Percentiles rank a stretch among this genome's conserved stretches.
Conservation (phyloP, 1,140 invertebrate genomes). For the Drosophila serrata region DNA sequence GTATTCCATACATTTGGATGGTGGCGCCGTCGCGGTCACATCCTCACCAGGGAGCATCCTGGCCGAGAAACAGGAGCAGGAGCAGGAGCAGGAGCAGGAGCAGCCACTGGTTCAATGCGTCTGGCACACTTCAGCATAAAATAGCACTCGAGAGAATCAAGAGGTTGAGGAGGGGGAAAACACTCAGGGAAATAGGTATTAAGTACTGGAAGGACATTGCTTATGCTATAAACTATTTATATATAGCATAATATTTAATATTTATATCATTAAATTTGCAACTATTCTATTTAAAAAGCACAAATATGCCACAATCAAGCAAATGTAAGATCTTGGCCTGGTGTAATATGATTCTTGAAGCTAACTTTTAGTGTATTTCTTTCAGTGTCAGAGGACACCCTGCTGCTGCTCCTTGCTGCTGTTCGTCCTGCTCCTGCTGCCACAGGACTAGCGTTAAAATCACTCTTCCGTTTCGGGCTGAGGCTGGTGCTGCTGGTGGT, state of each 20-base stretch:
- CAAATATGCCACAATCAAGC: too few species aligned
- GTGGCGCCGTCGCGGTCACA: slow-evolving; percentile 62
- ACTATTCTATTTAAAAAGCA: not conserved
- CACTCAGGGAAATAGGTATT: not conserved
- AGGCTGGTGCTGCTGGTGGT: slow-evolving; percentile 5
- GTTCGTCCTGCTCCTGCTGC: slow-evolving; percentile 31
- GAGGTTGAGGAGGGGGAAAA: not conserved
- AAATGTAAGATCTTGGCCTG: too few species aligned
- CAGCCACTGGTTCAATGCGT: slow-evolving; percentile 49
- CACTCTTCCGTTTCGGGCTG: slow-evolving; percentile 71
- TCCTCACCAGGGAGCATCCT: slow-evolving; percentile 48
- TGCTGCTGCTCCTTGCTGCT: slow-evolving; percentile 25
- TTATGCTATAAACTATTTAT: not conserved
- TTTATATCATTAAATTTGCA: too few species aligned
- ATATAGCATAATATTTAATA: too few species aligned
- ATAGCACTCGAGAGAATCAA: slow-evolving; percentile 79
- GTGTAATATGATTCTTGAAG: too few species aligned
- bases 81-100: slow-evolving; percentile 2
- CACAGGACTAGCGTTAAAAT: slow-evolving; percentile 70
- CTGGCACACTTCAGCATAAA: slow-evolving; percentile 83
- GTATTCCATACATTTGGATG: slow-evolving; percentile 10
- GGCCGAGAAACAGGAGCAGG: slow-evolving; percentile 23
- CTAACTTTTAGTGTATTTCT: too few species aligned
- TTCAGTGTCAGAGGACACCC: slow-evolving; percentile 47
- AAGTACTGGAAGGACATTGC: not conserved